phyloP scores from a whole-genome alignment of 1,140 invertebrate species.

The Zaprionus kolodkinae region DNA sequence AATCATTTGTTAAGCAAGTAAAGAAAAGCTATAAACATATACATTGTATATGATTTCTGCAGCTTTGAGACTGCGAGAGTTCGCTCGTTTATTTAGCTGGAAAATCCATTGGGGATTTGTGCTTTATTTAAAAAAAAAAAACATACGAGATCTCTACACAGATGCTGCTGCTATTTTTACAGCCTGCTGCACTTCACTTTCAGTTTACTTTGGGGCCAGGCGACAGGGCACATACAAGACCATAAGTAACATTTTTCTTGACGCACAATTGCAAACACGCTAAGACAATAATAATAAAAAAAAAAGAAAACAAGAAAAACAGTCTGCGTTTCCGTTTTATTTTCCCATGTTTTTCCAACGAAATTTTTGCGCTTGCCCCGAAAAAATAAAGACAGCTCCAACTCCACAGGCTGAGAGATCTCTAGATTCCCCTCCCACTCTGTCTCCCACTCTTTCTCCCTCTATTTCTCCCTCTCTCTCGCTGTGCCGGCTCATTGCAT shows the following conservation, averaged over 20 bases:
- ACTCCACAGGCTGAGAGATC: not conserved
- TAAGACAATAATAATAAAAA: not conserved
- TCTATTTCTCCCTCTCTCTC: not conserved
- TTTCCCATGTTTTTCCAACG: constrained; percentile 34
- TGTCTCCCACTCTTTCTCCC: not conserved
- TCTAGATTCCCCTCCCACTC: not conserved
- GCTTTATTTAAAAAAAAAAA: constrained; percentile 54
- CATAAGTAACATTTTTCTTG: constrained; percentile 68
- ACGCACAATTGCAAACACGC: constrained; percentile 60
- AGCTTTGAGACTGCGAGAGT: constrained; percentile 10
- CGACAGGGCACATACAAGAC: constrained; percentile 44
- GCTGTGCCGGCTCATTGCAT: constrained; percentile 63
- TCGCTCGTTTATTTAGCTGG: constrained; percentile 57
- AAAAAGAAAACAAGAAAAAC: constrained; percentile 9
- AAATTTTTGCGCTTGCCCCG: constrained; percentile 14
- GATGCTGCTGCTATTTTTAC: constrained; percentile 62
- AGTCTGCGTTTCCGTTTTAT: not conserved
- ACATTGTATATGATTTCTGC: constrained; percentile 10
- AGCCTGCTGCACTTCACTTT: constrained; percentile 47
- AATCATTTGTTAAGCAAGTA: not conserved
- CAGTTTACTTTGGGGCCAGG: constrained; percentile 21
- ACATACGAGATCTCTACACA: constrained; percentile 14
- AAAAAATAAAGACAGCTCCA: constrained; percentile 43
- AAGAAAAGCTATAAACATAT: not conserved
- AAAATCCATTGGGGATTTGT: constrained; percentile 48